phyloP scores from a whole-genome alignment of 1,140 invertebrate genomes.

The Apolygus lucorum region DNA sequence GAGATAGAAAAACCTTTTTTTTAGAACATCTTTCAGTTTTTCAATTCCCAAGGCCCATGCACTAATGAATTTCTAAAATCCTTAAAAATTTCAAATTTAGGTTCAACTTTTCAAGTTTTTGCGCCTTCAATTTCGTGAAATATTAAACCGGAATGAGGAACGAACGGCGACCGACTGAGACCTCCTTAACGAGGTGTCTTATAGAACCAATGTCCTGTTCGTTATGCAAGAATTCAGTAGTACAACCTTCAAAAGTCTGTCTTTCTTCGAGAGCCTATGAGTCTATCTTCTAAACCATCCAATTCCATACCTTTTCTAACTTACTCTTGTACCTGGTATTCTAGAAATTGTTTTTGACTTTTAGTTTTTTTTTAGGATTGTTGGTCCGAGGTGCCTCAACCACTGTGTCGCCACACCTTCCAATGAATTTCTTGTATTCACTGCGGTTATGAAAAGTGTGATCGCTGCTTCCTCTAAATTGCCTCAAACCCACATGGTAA shows the following conservation, averaged over 20 bases:
- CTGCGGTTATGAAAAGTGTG: constrained; percentile 68
- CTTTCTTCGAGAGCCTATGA: constrained; percentile 19
- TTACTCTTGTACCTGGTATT: background rate
- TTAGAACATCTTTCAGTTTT: too few species aligned
- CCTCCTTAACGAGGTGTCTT: background rate
- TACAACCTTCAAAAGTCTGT: constrained; percentile 6
- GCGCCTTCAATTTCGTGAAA: too few species aligned
- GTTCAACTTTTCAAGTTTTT: too few species aligned
- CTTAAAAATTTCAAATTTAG: too few species aligned
- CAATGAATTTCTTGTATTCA: constrained; percentile 64
- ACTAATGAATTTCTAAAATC: too few species aligned
- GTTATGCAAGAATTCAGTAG: constrained; percentile 23
- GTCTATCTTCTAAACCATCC: background rate
- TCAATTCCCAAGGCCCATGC: too few species aligned
- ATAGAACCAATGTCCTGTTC: constrained; percentile 6
- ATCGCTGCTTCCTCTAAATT: constrained; percentile 65
- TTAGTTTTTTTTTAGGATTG: constrained; percentile 50
- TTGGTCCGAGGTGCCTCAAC: constrained; percentile 71
- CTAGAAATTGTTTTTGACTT: background rate
- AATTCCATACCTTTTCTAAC: background rate
- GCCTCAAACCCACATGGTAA: constrained; percentile 46
- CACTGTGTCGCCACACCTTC: constrained; percentile 69
- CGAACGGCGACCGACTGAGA: too few species aligned
- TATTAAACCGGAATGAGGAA: too few species aligned
- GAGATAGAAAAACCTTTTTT: too few species aligned